phyloP scores from a whole-genome alignment of 2,888 invertebrate species.

The Strigamia maritima region DNA sequence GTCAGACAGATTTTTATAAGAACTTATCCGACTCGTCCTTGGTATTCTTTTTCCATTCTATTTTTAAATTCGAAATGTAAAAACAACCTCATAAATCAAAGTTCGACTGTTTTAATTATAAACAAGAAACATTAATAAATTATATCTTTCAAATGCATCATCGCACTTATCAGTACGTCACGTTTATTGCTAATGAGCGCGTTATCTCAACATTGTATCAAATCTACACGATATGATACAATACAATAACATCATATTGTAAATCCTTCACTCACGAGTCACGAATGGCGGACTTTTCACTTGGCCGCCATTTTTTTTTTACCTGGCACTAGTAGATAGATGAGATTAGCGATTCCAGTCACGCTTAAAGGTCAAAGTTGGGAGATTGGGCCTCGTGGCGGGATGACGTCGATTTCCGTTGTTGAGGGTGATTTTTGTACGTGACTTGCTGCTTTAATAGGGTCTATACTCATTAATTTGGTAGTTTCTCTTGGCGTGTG shows the following conservation, averaged over 20 bases:
- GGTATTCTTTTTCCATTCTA: too few relatives aligned
- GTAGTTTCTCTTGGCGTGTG: conserved; percentile 28
- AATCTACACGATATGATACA: background rate
- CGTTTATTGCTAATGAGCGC: conserved; percentile 21
- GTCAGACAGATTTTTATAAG: too few relatives aligned
- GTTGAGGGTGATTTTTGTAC: conserved; percentile 31
- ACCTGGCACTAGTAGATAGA: background rate
- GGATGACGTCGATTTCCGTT: conserved; percentile 34
- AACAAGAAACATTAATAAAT: background rate
- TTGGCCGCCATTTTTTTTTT: background rate
- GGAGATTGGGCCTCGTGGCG: conserved; percentile 30
- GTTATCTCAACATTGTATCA: conserved; percentile 7
- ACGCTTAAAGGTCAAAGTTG: conserved; percentile 25
- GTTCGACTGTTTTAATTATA: background rate
- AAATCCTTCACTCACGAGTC: background rate
- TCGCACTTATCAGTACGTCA: conserved; percentile 17
- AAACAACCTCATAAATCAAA: background rate
- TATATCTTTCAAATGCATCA: background rate
- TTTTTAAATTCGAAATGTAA: too few relatives aligned
- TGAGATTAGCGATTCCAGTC: conserved; percentile 3
- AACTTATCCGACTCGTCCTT: too few relatives aligned
- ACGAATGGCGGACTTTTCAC: background rate
- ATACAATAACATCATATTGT: conserved; percentile 1
- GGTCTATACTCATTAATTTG: conserved; percentile 26
- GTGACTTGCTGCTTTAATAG: conserved; percentile 30